These are phyloP conservation scores for Erpobdella octoculata DNA, from an alignment of 2,888 invertebrate genomes.

Conservation along the genomic window DNA sequence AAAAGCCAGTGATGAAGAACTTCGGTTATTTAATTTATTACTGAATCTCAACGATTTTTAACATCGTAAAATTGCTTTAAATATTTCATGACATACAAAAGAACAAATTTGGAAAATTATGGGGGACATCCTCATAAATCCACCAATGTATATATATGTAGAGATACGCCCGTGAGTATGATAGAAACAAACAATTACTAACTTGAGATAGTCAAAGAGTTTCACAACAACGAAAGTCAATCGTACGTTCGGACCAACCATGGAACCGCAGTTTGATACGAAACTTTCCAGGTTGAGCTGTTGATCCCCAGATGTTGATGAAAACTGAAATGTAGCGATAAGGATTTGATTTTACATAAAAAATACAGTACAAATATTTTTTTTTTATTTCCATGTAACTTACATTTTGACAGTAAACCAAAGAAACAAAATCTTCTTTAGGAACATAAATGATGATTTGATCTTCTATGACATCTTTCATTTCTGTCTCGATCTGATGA, in stretches of 20 bases:
- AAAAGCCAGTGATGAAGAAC: too few relatives aligned
- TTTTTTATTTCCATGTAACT: too few relatives aligned
- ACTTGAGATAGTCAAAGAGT: background rate
- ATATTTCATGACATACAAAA: too few relatives aligned
- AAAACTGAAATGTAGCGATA: background rate
- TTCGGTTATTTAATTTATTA: too few relatives aligned
- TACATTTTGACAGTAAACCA: conserved; percentile 2
- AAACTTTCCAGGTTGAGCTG: background rate
- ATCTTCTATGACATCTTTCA: conserved; percentile 10
- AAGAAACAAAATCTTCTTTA: conserved; percentile 3
- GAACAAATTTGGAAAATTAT: too few relatives aligned
- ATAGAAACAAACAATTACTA: too few relatives aligned
- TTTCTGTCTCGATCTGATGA: background rate
- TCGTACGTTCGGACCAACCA: background rate
- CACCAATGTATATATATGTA: too few relatives aligned
- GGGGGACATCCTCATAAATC: too few relatives aligned
- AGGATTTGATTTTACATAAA: background rate
- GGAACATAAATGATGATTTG: conserved; percentile 8
- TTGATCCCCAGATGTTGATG: background rate
- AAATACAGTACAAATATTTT: too few relatives aligned
- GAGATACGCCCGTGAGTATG: too few relatives aligned
- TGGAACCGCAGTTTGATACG: background rate
- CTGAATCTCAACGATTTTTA: too few relatives aligned
- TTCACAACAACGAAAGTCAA: background rate
- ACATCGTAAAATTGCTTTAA: too few relatives aligned